phyloP scores from a whole-genome alignment of 1,140 invertebrate genomes.

The Euschistus heros region DNA sequence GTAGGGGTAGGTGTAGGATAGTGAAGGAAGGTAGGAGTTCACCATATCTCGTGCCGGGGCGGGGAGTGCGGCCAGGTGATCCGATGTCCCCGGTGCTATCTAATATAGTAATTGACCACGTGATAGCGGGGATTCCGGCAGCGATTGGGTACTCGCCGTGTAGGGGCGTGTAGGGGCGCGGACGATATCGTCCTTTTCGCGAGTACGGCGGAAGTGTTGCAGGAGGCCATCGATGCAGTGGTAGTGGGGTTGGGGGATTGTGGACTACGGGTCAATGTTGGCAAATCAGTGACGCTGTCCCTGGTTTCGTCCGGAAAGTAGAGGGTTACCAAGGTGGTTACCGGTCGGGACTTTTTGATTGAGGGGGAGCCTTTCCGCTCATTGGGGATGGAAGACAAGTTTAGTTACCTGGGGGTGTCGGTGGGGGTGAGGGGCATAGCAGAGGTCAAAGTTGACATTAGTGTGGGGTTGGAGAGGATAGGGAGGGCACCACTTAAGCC shows the following conservation, averaged over 20 bases:
- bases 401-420: background rate
- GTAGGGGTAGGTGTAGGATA: background rate
- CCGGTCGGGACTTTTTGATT: background rate
- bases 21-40: background rate
- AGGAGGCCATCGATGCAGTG: background rate
- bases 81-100: background rate
- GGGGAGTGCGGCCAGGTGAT: background rate
- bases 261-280: background rate
- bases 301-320: background rate
- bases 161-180: too few relatives aligned
- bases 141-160: background rate
- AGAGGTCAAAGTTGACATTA: too few relatives aligned
- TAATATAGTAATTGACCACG: background rate
- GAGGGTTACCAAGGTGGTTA: too few relatives aligned
- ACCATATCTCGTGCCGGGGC: background rate
- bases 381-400: background rate
- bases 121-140: too few relatives aligned
- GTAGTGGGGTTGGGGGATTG: background rate
- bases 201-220: background rate
- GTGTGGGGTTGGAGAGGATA: background rate
- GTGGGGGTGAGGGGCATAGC: background rate
- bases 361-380: background rate
- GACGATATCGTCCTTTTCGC: background rate
- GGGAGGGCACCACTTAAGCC: background rate
- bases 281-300: background rate